Base-by-base conservation (phyloP, 35 echinoderm and acorn worm species). In the Patiria miniata region DNA sequence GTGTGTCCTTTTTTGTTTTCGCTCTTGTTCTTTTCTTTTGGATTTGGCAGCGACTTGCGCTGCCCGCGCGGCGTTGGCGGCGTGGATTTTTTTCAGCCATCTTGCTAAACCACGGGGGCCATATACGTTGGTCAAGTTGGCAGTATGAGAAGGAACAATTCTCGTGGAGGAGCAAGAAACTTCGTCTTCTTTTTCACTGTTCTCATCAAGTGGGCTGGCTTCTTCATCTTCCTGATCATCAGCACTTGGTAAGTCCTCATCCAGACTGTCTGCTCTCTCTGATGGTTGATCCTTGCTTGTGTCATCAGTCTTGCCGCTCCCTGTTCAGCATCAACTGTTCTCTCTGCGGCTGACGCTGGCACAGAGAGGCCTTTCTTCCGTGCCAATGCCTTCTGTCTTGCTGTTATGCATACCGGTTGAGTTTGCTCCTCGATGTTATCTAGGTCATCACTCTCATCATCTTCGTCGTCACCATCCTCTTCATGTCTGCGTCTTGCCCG, bases 301-400 rank as follows among this genome's bases (percentile, higher is more conserved):
- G 42, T 47, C 42, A 6, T 47, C 42, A 47, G 42, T 47, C 12
- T 47, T 47, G 12, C 42, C 4, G 4, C 42, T 47, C 12, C 42
- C 4, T 47, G 4, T 47, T 47, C 12, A 47, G 42, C 42, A 6
- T 47, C 42, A 6, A 4, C 42, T 47, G 4, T 47, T 47, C 42
- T 47, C 42, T 47, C 12, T 47, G 42, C 12, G 42, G 42, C 12
- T 47, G 42, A 47, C 42, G 4, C 42, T 47, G 42, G 12, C 12
- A 47, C 42, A 47, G 42, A 47, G 4, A 6, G 4, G 42, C 42
- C 65, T 30, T 73, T 73, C 8, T 34, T 36, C 65, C 14, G 65
- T 73, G 65, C 65, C 34, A 73, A 73, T 12, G 26, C 22, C 9
- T 73, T 73, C 34, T 73, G 65, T 73, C 65, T 73, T 73, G 65